These are phyloP conservation scores for Phylloscopus whistleri DNA, from an alignment of 2,113 vertebrate species.

Conservation along the genomic window DNA sequence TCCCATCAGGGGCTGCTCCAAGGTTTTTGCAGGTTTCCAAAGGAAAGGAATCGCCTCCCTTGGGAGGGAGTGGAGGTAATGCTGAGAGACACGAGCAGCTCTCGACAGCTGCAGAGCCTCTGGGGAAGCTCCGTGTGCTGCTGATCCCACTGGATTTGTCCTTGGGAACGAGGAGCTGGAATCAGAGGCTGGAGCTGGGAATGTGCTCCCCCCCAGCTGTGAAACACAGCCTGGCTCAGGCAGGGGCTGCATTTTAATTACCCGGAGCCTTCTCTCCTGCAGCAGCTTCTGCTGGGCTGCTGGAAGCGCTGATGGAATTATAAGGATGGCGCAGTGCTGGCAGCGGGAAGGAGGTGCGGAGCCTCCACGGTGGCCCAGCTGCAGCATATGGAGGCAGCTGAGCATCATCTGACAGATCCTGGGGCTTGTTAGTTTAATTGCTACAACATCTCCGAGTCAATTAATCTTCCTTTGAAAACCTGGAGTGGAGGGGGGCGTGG, in stretches of 20 bases:
- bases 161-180: not conserved
- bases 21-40: not conserved
- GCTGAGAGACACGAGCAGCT: not conserved
- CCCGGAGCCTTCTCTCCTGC: not conserved
- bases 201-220: not conserved
- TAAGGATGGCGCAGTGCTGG: not conserved
- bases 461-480: constrained; percentile 52
- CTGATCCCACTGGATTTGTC: rapidly evolving
- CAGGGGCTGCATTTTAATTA: not conserved
- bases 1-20: not conserved
- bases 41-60: not conserved
- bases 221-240: not conserved
- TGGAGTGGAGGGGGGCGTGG: not conserved
- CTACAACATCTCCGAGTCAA: not conserved
- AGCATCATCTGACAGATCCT: constrained; percentile 18
- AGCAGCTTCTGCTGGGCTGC: not conserved
- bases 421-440: constrained; percentile 18
- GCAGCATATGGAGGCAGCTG: constrained; percentile 40
- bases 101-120: not conserved
- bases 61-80: not conserved
- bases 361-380: not conserved
- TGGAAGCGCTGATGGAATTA: not conserved
- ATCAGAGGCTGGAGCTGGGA: not conserved
- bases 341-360: not conserved
- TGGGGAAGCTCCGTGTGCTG: rapidly evolving